Conservation (phyloP, 2,797 vertebrate genomes). For the Halcyon chelicuti region DNA sequence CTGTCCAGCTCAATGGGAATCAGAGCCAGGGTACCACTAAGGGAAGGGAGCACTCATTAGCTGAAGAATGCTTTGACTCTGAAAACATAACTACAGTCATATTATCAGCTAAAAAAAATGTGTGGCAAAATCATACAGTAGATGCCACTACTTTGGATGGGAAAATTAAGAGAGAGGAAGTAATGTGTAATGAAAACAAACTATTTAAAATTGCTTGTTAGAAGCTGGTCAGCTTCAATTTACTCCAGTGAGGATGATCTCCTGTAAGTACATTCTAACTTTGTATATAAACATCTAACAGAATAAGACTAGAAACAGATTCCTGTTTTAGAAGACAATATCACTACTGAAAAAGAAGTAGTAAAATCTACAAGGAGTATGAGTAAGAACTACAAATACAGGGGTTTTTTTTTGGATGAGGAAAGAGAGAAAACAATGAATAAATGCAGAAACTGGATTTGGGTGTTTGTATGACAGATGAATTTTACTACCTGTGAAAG, state of each 20-base stretch:
- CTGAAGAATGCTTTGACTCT: not conserved
- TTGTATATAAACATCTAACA: not conserved
- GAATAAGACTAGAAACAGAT: not conserved
- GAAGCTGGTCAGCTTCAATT: not conserved
- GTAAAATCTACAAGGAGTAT: not conserved
- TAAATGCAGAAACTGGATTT: constrained; percentile 10
- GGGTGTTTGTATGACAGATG: not conserved
- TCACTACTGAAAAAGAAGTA: not conserved
- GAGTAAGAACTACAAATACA: not conserved
- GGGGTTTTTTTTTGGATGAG: not conserved
- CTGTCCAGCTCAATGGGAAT: not conserved
- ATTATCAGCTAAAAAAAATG: not conserved
- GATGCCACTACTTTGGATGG: not conserved
- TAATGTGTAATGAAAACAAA: not conserved
- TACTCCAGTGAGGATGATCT: not conserved
- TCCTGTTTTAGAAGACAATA: not conserved
- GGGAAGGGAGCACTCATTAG: not conserved
- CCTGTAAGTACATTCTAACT: not conserved
- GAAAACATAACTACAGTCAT: not conserved
- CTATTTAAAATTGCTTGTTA: not conserved
- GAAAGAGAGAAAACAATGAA: not conserved
- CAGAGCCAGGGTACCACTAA: accelerated
- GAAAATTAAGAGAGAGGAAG: not conserved
- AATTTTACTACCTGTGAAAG: not conserved
- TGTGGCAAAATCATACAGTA: not conserved